Evolutionary conservation across 2,797 vertebrate species (phyloP), one percentile per base, ranked within the genome.

Genomic region (Dicrostonyx torquatus): DNA sequence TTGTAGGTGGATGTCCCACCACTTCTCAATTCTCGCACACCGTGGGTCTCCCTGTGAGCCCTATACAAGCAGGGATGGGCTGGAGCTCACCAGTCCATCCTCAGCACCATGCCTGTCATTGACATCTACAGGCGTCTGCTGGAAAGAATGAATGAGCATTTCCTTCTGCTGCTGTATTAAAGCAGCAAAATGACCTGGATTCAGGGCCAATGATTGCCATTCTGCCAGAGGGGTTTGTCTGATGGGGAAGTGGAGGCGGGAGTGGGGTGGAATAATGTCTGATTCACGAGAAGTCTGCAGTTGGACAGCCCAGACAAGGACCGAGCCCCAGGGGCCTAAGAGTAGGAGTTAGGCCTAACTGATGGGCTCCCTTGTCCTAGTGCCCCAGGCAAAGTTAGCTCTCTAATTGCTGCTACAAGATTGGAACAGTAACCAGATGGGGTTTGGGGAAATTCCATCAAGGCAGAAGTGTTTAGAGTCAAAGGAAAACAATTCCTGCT

Each of bases 401-500:
- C 70, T 87, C 85, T 66, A 68, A 90, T 8, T 29, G 43, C 50
- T 72, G 11, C 34, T 55, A 77, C 1, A 18, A 87, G 72, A 76
- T 3, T 87, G 87, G 66, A 86, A 50, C 55, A 91, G 70, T 85
- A 93, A 60, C n/a, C 17, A 29, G 34, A 37, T n/a, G 62, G 53
- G 55, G 12, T 43, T 94, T 87, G 80, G 92, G 91, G 60, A 95
- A 77, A 88, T 91, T 70, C 48, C 72, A 90, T 84, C 48, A 55
- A 73, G 91, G 73, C 15, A 43, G 77, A n/a, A 40, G 75, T 1
- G 0, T 66, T 60, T 80, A 37, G 53, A 79, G 70, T 70, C 37
- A 53, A 40, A 64, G 55, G 62, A 55, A 79, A 82, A 68, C 5
- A 64, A 79, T 75, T 85, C 50, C 50, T 13, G 1, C 73, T 37